phyloP scores from a whole-genome alignment of 2,888 invertebrate genomes.

The Rhingia campestris region DNA sequence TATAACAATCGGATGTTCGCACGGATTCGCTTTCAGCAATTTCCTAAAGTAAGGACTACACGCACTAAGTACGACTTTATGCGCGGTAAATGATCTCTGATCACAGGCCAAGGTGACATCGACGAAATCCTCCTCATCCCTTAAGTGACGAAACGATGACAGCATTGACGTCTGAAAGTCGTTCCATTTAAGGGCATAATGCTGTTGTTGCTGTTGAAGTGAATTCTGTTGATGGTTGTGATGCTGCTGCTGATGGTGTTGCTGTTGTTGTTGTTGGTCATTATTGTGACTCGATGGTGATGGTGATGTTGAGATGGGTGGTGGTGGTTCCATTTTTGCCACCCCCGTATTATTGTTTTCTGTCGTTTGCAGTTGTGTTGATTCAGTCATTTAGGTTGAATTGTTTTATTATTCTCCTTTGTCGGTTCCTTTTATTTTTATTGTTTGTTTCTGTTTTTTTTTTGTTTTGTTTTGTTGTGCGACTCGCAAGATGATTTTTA shows the following conservation, averaged over 20 bases:
- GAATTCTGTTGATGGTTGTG: conserved; percentile 81
- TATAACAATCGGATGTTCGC: conserved; percentile 95
- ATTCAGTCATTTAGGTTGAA: conserved; percentile 82
- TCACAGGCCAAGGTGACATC: conserved; percentile 97
- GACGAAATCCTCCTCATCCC: conserved; percentile 95
- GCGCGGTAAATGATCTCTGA: conserved; percentile 93
- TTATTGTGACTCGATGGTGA: conserved; percentile 81
- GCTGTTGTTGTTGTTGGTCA: conserved; percentile 58
- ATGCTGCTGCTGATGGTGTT: conserved; percentile 67
- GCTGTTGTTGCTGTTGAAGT: conserved; percentile 86
- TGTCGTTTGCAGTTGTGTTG: conserved; percentile 83
- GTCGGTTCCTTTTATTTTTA: conserved; percentile 10
- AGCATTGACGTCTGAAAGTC: conserved; percentile 96
- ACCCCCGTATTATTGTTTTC: conserved; percentile 83
- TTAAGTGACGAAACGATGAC: conserved; percentile 93
- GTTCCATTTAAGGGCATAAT: conserved; percentile 97
- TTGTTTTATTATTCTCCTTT: conserved; percentile 63
- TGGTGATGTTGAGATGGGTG: conserved; percentile 82
- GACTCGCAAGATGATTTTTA: conserved; percentile 29
- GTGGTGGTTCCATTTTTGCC: conserved; percentile 83
- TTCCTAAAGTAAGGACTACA: conserved; percentile 96
- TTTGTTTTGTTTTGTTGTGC: background rate
- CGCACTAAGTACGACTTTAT: conserved; percentile 95
- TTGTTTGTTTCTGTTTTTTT: conserved; percentile 1
- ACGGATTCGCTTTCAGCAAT: conserved; percentile 94